phyloP scores from a whole-genome alignment of 2,888 invertebrate species.

The Trachelus stipa region DNA sequence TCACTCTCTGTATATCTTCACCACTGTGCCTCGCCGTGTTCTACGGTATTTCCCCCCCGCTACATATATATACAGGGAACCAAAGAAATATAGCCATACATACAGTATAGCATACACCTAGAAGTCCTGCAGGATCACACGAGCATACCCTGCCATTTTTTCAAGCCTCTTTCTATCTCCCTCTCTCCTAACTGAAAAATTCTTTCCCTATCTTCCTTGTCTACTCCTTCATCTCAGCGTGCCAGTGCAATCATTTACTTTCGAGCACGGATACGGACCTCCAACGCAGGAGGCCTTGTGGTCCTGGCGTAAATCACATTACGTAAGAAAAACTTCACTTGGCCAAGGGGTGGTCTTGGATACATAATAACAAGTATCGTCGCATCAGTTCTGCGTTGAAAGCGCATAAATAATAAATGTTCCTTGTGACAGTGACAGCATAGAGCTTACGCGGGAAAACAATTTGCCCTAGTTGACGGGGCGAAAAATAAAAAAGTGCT shows the following conservation, averaged over 20 bases:
- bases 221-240: not conserved
- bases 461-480: not conserved
- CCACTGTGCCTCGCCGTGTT: not conserved
- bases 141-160: not conserved
- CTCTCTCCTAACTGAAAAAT: not conserved
- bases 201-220: not conserved
- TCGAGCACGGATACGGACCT: not conserved
- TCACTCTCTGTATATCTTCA: not conserved
- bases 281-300: not conserved
- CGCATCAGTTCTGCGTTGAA: not conserved
- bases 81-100: not conserved
- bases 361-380: not conserved
- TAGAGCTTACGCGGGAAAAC: not conserved
- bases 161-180: not conserved
- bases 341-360: not conserved
- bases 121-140: not conserved
- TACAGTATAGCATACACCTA: not conserved
- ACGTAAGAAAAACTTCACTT: not conserved
- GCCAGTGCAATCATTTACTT: not conserved
- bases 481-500: not conserved
- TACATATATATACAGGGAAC: not conserved
- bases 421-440: not conserved
- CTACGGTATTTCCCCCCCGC: not conserved
- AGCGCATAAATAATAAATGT: not conserved
- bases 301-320: not conserved